Conservation (phyloP, 2,888 invertebrate species). For the Scaptomyza caliginosa region DNA sequence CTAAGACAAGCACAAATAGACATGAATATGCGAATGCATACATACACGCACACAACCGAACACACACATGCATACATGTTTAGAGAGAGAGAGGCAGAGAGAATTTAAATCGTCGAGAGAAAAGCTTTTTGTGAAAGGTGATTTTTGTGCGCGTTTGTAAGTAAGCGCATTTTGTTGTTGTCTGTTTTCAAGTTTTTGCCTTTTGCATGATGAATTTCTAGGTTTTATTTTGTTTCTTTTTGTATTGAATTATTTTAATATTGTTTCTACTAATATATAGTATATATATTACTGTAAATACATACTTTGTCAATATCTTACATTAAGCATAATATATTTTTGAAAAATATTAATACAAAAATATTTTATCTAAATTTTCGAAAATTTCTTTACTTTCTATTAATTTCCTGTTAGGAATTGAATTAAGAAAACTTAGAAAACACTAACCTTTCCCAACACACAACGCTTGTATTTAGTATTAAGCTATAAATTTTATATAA, state of each 20-base stretch:
- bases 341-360: neutral
- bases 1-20: conserved; percentile 35
- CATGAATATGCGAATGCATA: conserved; percentile 26
- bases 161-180: conserved; percentile 51
- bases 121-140: conserved; percentile 78
- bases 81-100: conserved; percentile 39
- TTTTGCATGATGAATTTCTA: conserved; percentile 38
- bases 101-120: conserved; percentile 62
- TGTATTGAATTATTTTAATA: conserved; percentile 8
- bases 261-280: neutral
- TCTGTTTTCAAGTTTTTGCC: conserved; percentile 39
- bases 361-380: too few relatives aligned
- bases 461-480: neutral
- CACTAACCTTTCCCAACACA: neutral
- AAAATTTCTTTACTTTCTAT: neutral
- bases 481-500: neutral
- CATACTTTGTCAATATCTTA: too few relatives aligned
- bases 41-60: conserved; percentile 7
- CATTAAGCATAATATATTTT: too few relatives aligned
- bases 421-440: neutral
- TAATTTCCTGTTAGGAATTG: neutral
- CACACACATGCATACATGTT: neutral
- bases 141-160: conserved; percentile 59
- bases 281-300: neutral
- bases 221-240: too few relatives aligned